These are phyloP conservation scores for Macrocentrus cingulum DNA, from an alignment of 1,140 invertebrate genomes.

Conservation along the genomic window DNA sequence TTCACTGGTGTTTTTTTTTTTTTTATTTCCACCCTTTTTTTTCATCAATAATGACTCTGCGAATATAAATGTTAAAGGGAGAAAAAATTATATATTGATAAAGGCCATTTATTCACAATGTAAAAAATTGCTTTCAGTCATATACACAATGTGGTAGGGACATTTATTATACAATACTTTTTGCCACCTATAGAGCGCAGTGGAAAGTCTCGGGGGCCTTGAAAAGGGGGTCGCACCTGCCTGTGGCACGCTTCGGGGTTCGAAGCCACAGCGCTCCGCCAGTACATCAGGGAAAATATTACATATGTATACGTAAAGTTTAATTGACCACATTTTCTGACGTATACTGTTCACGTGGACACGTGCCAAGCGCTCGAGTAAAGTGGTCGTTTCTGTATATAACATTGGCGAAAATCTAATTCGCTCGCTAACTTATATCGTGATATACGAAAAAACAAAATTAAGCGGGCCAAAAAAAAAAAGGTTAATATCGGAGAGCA, in stretches of 20 bases:
- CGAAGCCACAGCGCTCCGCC: neutral
- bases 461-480: slow-evolving; percentile 18
- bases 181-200: neutral
- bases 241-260: slow-evolving; percentile 19
- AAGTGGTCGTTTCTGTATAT: slow-evolving; percentile 16
- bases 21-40: no score
- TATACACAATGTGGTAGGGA: no score
- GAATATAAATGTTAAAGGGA: no score
- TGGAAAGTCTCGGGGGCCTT: slow-evolving; percentile 20
- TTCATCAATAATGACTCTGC: no score
- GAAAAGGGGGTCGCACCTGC: slow-evolving; percentile 46
- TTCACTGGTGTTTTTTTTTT: no score
- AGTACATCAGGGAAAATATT: neutral
- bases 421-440: no score
- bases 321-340: slow-evolving; percentile 8
- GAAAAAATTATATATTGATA: no score
- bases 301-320: slow-evolving; percentile 7
- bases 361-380: neutral
- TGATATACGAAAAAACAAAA: slow-evolving; percentile 18
- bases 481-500: slow-evolving; percentile 33
- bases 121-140: no score
- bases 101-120: no score
- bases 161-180: slow-evolving; percentile 8
- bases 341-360: neutral
- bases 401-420: slow-evolving; percentile 40